phyloP scores from a whole-genome alignment of 2,113 vertebrate genomes.

The Steatornis caripensis region DNA sequence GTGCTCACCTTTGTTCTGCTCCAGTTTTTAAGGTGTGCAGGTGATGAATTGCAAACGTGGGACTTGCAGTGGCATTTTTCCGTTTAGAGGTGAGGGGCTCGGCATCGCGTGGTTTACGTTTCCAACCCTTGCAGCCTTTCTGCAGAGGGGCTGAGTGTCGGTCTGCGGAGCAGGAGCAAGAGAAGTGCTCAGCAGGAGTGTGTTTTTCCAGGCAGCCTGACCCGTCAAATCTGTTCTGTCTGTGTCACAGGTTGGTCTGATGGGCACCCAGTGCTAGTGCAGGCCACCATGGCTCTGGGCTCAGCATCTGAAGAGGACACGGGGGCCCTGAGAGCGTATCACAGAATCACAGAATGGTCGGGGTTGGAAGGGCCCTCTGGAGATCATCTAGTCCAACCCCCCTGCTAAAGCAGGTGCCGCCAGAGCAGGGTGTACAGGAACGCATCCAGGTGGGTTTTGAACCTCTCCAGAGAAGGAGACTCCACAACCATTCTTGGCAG shows the following conservation, averaged over 20 bases:
- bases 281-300: fast-evolving
- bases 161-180: not conserved
- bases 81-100: not conserved
- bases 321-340: not conserved
- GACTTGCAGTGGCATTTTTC: fast-evolving
- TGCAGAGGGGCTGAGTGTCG: not conserved
- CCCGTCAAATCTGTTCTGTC: not conserved
- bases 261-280: not conserved
- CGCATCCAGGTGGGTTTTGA: too few species aligned
- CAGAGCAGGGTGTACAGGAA: too few species aligned
- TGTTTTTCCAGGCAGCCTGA: not conserved
- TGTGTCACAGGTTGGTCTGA: not conserved
- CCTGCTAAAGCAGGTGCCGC: too few species aligned
- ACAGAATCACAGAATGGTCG: too few species aligned
- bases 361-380: too few species aligned
- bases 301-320: not conserved
- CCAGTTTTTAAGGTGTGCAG: not conserved
- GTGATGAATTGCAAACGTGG: not conserved
- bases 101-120: not conserved
- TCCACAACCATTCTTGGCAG: too few species aligned
- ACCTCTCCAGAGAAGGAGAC: too few species aligned
- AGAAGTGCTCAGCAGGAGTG: not conserved
- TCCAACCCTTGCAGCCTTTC: not conserved
- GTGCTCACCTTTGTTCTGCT: not conserved
- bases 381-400: too few species aligned